Evolutionary conservation across 2,113 vertebrate species (phyloP), one percentile per base, ranked within the genome.

Genomic region (Colistium nudipinnis): DNA sequence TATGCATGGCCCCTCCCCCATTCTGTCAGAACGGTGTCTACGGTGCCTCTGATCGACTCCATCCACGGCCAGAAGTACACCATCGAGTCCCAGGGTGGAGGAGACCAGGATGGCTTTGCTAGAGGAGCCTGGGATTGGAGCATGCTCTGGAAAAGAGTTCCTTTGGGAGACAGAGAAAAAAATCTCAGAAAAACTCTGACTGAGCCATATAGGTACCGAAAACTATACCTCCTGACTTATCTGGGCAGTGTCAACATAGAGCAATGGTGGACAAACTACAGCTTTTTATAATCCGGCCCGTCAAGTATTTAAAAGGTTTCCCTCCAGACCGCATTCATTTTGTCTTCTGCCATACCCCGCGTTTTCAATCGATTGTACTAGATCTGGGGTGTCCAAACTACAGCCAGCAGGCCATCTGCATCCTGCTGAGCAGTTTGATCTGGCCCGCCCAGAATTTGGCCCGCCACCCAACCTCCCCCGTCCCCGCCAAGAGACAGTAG

Each of bases 81-180:
- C 84, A 92, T 99, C 86, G 74, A 96, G 17, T 80, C 95, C 2
- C 98, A 99, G 94, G 97, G 95, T 88, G 97, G 97, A 92, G 97
- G 98, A 89, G 96, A 99, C 81, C 78, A 96, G 93, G 93, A 97
- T 90, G 96, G 95, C 93, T 97, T 94, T 92, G 98, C 98, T 93
- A 94, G 97, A 94, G 98, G 98, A 92, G 98, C 96, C 52, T 99
- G 98, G 98, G 96, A 99, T 88, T 99, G 98, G 98, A 99, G 96
- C 94, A 97, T 99, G 97, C 94, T 99, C 87, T 99, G 98, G 98
- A 99, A 98, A 93, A 96, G 98, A 87, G 91, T 99, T 74, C 97
- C 98, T 70, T 92, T 99, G 90, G 91, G 93, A 91, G 87, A 92
- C 83, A 93, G 64, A 89, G 98, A 99, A 91, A 97, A 98, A 94